Evolutionary conservation across 2,113 vertebrate genomes (phyloP), one percentile per base, ranked within the genome.

Genomic region (Alligator mississippiensis): DNA sequence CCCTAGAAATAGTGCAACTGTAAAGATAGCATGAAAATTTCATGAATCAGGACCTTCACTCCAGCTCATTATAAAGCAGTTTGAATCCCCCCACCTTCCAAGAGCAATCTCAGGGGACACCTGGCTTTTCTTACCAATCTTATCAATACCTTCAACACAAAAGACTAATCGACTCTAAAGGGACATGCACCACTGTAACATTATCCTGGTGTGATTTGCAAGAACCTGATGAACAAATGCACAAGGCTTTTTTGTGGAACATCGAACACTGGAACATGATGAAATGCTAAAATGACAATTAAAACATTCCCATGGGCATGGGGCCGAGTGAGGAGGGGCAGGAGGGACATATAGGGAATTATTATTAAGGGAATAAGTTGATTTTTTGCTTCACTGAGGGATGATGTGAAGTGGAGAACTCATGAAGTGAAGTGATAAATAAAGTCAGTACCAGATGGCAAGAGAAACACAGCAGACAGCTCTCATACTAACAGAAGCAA

Each of bases 1-100:
- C 66, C 47, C 85, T 94, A 81, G 77, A 96, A 96, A 94, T 11
- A 96, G 90, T 12, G 90, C 78, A 88, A 22, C 25, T 47, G 72
- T 74, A 82, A 66, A 92, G 61, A 61, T 28, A 85, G 90, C 2
- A 3, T 19, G 76, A 84, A 93, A 87, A 63, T 62, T 15, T 77
- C 57, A 81, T 14, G 78, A 88, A 84, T 47, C 34, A 0, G 1
- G 47, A 64, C 75, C 76, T 63, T 79, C 64, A 63, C n/a, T 74
- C 2, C 59, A 80, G 64, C 86, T 82, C 66, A 3, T 5, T 77
- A 81, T 11, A 47, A 79, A 15, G 72, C 16, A 34, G 54, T 92
- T 76, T 77, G 80, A 88, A 87, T 2, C 28, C 1, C 54, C 38
- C 5, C 80, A 72, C 0, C 15, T 75, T 83, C 60, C 9, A 24